A percentile compares a stretch with the other conserved stretches of the same genome.
Evolutionary conservation across 2,113 vertebrate genomes (phyloP).

Genomic region (Menidia beryllina): DNA sequence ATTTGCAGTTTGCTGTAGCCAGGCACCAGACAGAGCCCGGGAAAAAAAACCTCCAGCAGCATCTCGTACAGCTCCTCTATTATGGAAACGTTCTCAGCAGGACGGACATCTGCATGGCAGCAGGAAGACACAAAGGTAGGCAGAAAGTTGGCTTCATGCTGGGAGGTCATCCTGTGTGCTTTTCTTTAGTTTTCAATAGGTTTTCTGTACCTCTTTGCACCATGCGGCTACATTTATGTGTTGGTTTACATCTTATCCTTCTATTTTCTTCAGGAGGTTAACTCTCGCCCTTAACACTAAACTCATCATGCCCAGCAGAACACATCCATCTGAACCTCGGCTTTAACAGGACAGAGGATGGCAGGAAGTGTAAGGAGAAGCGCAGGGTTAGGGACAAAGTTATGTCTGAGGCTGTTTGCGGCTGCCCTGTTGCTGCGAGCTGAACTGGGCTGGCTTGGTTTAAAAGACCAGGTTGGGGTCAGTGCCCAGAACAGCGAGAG

Average conservation of each 20-base stretch:
- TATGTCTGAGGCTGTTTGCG: constrained; percentile 47
- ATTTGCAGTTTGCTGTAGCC: constrained; percentile 75
- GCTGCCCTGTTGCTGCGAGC: constrained; percentile 55
- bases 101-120: constrained; percentile 28
- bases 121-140: constrained; percentile 55
- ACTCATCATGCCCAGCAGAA: constrained; percentile 17
- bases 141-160: too few species aligned
- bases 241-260: neutral
- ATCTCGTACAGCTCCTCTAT: constrained; percentile 13
- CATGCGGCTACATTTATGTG: neutral
- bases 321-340: constrained; percentile 15
- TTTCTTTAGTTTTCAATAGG: constrained; percentile 2
- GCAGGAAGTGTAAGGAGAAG: constrained; percentile 32
- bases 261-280: constrained; percentile 30
- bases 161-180: too few species aligned
- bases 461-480: constrained; percentile 79
- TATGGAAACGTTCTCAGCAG: constrained; percentile 42
- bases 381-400: constrained; percentile 11
- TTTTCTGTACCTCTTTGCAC: neutral
- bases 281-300: constrained; percentile 4
- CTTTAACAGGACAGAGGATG: constrained; percentile 52
- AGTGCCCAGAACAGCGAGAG: constrained; percentile 91
- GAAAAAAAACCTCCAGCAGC: constrained; percentile 37
- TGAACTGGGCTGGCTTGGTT: constrained; percentile 51
- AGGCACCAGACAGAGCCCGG: constrained; percentile 56